Percentiles rank a stretch among this genome's conserved stretches.
phyloP scores from a whole-genome alignment of 2,888 invertebrate species.

The Xestia xanthographa region DNA sequence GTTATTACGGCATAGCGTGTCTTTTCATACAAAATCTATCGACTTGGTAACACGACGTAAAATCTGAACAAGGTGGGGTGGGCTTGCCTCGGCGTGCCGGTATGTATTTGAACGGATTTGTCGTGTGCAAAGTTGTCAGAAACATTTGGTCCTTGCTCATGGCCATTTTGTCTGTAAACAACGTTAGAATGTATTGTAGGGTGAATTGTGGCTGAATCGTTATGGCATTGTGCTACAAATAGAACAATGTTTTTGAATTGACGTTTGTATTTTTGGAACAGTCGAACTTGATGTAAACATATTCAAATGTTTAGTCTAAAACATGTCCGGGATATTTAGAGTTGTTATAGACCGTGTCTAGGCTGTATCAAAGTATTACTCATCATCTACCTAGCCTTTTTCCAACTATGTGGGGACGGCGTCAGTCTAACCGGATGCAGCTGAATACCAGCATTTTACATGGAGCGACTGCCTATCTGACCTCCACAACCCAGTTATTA shows the following conservation, averaged over 20 bases:
- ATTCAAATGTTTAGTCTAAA: not conserved
- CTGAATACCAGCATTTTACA: no score
- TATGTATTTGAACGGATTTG: conserved; percentile 82
- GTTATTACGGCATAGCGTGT: conserved; percentile 62
- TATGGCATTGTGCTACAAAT: conserved; percentile 32
- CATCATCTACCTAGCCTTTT: no score
- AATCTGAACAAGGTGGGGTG: conserved; percentile 29
- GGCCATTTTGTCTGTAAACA: conserved; percentile 78
- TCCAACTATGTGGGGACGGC: no score
- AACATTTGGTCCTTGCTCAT: conserved; percentile 78
- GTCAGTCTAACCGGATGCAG: no score
- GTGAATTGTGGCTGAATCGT: conserved; percentile 9
- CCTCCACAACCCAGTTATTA: no score
- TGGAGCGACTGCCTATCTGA: no score
- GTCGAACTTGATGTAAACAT: conserved; percentile 3
- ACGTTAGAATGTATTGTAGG: conserved; percentile 42
- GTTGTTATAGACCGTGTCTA: no score
- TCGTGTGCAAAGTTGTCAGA: conserved; percentile 84
- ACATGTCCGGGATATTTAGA: not conserved
- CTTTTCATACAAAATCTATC: conserved; percentile 37
- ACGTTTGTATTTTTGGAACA: conserved; percentile 15
- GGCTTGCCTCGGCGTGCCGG: conserved; percentile 83
- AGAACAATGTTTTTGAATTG: conserved; percentile 30
- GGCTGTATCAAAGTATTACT: not conserved
- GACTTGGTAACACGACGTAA: conserved; percentile 33